Evolutionary conservation across 2,113 vertebrate species (phyloP).

Genomic region (mouse (Mus musculus)): GRCm39 chr4:22867001-22867500

Average conservation of each 20-base stretch:
- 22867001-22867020: conserved; percentile 57
- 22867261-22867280: background rate
- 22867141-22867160: conserved; percentile 28
- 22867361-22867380: background rate
- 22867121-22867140: background rate
- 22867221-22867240: background rate
- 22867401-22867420: background rate
- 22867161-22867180: conserved; percentile 7
- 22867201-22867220: background rate
- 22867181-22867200: background rate
- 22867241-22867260: background rate
- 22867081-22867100: conserved; percentile 37
- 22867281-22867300: background rate
- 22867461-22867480: background rate
- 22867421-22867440: conserved; percentile 3
- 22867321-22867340: background rate
- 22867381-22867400: background rate
- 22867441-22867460: background rate
- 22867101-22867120: conserved; percentile 5
- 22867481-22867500: too few species aligned
- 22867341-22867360: background rate
- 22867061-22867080: conserved; percentile 57
- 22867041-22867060: conserved; percentile 46
- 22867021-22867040: conserved; percentile 67
- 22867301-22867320: background rate